Evolutionary conservation across 2,113 vertebrate species (phyloP).

Genomic region (Paratilapia polleni): DNA sequence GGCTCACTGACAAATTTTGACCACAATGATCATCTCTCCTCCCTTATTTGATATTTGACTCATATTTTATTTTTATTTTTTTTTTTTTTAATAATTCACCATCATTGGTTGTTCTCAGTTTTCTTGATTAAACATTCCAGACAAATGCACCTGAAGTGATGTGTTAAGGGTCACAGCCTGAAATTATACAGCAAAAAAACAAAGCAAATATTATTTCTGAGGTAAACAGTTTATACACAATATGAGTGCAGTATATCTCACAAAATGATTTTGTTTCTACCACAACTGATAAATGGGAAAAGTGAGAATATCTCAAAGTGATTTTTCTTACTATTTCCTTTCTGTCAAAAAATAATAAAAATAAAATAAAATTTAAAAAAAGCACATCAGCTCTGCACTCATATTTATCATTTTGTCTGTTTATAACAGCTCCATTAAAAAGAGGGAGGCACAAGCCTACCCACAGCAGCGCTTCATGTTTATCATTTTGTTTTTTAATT

Average conservation of each 20-base stretch:
- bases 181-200: not conserved
- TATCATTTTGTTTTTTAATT: no score
- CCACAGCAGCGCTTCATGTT: constrained; percentile 2
- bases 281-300: not conserved
- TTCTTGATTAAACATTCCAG: not conserved
- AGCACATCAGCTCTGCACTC: not conserved
- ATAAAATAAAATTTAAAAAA: fast-evolving
- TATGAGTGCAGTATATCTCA: not conserved
- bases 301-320: not conserved
- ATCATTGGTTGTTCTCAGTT: not conserved
- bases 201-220: not conserved
- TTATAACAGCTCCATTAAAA: constrained; percentile 18
- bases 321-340: not conserved
- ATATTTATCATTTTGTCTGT: constrained; percentile 14
- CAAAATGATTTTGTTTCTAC: constrained; percentile 1
- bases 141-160: not conserved
- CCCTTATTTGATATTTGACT: not conserved
- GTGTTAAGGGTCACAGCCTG: not conserved
- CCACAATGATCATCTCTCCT: not conserved
- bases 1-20: constrained; percentile 1
- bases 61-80: not conserved
- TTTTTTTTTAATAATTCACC: not conserved
- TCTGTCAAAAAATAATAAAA: not conserved
- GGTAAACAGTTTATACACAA: not conserved
- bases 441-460: not conserved